Base-by-base conservation (phyloP, 2,113 vertebrate genomes). In the Epinephelus lanceolatus region DNA sequence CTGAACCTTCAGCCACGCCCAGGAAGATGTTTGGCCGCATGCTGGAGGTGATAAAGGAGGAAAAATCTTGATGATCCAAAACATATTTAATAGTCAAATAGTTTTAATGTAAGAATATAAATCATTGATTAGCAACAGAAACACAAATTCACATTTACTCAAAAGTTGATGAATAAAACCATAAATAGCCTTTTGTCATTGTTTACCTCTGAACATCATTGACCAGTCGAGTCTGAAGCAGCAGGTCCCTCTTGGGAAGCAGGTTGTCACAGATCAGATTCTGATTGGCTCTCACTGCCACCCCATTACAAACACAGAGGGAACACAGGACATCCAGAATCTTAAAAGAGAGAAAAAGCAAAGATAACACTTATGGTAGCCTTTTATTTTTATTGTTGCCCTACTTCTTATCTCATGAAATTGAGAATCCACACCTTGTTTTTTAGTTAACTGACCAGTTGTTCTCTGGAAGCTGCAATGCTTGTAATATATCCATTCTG, bases 221-320 rank as follows among this genome's bases (percentile, higher is more conserved):
- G 89, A 99, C 96, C 87, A 99, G 91, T 80, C 97, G 96, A 25
- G 98, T 98, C 93, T 99, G 98, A 63, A 99, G 94, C 27, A 99
- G 96, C 83, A 99, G 94, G 86, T 99, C 98, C 93, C 97, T 97
- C 88, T 94, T 96, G 80, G 98, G 97, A 72, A 99, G 96, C 73
- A 99, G 94, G 93, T 98, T 97, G 91, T 99, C 98, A 95, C 97
- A 97, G 87, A 99, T 99, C 73, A 98, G 94, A 83, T 99, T 99
- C 86, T 99, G 98, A 94, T 99, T 99, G 95, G 97, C 90, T 94
- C 98, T 96, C 72, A 99, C 97, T n/a, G 98, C 98, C 47, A 99
- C 97, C 27, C 97, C 97, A 51, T 99, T 98, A 90, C 98, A 99
- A 59, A 99, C 96, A 89, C 98, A 99, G 33, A 99, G 96, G 84